These are phyloP conservation scores for Mesopsocus fuscifrons DNA, from an alignment of 2,888 invertebrate genomes.

Conservation along the genomic window DNA sequence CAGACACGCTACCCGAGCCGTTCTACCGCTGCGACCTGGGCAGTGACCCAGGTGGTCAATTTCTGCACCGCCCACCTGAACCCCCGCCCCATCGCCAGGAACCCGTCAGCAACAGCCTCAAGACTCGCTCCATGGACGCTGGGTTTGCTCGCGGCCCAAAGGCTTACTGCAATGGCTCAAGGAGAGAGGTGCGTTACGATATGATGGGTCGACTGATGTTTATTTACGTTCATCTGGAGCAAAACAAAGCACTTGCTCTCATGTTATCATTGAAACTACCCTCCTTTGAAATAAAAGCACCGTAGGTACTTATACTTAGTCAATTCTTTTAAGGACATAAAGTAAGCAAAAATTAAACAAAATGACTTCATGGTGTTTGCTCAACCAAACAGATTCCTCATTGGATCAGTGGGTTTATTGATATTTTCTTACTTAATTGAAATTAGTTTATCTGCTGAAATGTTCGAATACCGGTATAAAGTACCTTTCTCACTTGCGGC, in stretches of 20 bases:
- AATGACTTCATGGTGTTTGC: too few species aligned
- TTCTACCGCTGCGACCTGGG: constrained; percentile 19
- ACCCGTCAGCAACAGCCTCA: constrained; percentile 40
- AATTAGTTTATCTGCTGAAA: too few species aligned
- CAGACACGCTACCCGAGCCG: constrained; percentile 18
- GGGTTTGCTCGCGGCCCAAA: constrained; percentile 36
- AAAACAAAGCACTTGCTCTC: too few species aligned
- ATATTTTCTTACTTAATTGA: too few species aligned
- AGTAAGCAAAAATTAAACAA: neutral
- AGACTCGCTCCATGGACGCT: constrained; percentile 72
- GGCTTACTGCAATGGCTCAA: constrained; percentile 23
- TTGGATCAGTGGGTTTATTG: too few species aligned
- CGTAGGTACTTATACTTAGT: neutral
- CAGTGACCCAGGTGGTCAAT: constrained; percentile 18
- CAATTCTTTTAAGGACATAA: too few species aligned
- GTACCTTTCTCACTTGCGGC: too few species aligned
- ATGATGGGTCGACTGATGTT: too few species aligned
- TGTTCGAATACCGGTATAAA: too few species aligned
- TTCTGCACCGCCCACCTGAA: constrained; percentile 34
- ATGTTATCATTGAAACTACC: too few species aligned
- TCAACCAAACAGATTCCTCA: too few species aligned
- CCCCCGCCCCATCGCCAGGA: constrained; percentile 48
- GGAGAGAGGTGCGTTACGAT: constrained; percentile 26
- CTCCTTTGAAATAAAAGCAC: neutral
- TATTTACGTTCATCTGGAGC: too few species aligned